phyloP scores from a whole-genome alignment of 2,113 vertebrate genomes.

The Onychorhynchus coronatus region DNA sequence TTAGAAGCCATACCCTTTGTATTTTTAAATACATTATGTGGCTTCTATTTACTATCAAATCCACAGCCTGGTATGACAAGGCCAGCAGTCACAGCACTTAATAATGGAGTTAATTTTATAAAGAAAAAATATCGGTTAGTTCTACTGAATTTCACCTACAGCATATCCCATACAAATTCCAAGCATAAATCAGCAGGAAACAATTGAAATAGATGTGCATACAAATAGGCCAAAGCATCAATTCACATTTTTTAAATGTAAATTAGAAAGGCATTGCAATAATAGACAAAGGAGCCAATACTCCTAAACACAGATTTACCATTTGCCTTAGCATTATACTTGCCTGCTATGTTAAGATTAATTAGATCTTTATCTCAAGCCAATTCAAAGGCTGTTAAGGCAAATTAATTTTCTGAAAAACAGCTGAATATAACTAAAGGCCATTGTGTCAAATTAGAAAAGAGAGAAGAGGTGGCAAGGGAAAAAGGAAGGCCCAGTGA shows the following conservation, averaged over 20 bases:
- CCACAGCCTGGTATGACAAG: background rate
- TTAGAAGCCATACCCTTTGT: background rate
- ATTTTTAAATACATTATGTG: background rate
- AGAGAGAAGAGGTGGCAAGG: background rate
- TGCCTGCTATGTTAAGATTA: background rate
- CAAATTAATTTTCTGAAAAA: background rate
- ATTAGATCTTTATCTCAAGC: constrained; percentile 13
- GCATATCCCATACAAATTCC: background rate
- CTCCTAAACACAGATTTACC: background rate
- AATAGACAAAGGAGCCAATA: background rate
- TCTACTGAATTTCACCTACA: background rate
- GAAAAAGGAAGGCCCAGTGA: background rate
- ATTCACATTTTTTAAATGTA: background rate
- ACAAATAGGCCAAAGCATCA: background rate
- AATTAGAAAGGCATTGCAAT: background rate
- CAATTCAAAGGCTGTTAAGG: background rate
- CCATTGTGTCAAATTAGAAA: background rate
- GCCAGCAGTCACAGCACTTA: background rate
- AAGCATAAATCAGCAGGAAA: background rate
- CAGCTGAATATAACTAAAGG: background rate
- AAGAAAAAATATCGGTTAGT: background rate
- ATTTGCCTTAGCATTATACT: background rate
- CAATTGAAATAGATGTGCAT: background rate
- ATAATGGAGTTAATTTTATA: background rate
- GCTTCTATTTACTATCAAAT: background rate